These are phyloP conservation scores for Sternarchorhynchus goeldii DNA, from an alignment of 2,797 vertebrate genomes.

Conservation along the genomic window DNA sequence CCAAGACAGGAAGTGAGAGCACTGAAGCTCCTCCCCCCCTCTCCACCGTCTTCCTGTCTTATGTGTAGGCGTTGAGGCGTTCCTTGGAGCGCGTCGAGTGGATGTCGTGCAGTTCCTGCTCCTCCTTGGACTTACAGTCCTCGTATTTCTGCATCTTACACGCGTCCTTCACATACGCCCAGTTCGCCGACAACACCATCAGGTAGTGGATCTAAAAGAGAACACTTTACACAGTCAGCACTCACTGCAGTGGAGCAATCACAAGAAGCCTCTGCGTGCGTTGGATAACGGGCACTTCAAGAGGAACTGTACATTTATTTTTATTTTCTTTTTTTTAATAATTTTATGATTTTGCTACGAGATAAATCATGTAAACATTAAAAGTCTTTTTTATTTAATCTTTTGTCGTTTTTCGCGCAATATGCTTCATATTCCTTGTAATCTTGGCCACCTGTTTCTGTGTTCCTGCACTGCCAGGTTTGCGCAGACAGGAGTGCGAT, in stretches of 20 bases:
- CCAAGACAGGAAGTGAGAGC: constrained; percentile 53
- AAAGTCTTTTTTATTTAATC: no score
- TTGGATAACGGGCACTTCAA: no score
- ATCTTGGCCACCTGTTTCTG: constrained; percentile 30
- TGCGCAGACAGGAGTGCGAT: background rate
- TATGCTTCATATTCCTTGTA: background rate
- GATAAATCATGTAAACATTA: no score
- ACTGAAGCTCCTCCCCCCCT: constrained; percentile 51
- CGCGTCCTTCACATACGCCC: constrained; percentile 99
- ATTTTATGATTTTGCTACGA: no score
- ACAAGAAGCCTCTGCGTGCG: no score
- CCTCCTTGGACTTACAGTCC: constrained; percentile 99
- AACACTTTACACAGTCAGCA: background rate
- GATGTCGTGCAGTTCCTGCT: constrained; percentile 98
- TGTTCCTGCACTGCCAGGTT: constrained; percentile 9
- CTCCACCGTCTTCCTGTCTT: constrained; percentile 67
- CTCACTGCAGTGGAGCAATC: no score
- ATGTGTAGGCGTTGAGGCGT: constrained; percentile 98
- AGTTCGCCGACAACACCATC: constrained; percentile 98
- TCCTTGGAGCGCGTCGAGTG: constrained; percentile 99
- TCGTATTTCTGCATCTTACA: constrained; percentile 99
- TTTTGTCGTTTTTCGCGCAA: background rate
- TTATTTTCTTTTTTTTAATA: no score
- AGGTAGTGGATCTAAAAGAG: constrained; percentile 90
- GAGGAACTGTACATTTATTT: no score